Conservation (phyloP, 2,888 invertebrate genomes). For the Cylindroiulus punctatus region DNA sequence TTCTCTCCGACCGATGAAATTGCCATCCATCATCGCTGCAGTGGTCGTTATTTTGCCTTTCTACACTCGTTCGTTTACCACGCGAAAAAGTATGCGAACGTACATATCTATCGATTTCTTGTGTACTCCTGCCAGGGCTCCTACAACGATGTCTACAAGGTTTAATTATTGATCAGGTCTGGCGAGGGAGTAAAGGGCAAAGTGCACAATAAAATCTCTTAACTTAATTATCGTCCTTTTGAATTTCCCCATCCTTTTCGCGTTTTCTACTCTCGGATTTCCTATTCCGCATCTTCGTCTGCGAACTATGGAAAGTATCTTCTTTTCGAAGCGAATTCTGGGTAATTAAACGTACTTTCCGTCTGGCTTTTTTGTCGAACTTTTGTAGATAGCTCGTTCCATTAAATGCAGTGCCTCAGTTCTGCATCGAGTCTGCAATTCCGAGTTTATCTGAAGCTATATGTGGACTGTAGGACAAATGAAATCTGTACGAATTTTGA, state of each 20-base stretch:
- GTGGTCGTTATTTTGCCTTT: slow-evolving; percentile 12
- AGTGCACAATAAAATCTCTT: slow-evolving; percentile 13
- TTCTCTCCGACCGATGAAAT: slow-evolving; percentile 10
- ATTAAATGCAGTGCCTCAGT: too few species aligned
- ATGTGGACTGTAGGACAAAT: too few species aligned
- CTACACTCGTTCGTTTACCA: slow-evolving; percentile 9
- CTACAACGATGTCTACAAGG: background rate
- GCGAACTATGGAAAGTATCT: background rate
- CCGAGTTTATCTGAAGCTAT: too few species aligned
- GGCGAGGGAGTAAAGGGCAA: background rate
- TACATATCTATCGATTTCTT: slow-evolving; percentile 28
- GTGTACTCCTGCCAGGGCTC: background rate
- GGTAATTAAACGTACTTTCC: background rate
- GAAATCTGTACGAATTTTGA: too few species aligned
- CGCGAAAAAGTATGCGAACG: background rate
- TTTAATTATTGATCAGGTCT: slow-evolving; percentile 43
- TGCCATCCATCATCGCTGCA: background rate
- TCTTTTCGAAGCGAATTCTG: background rate
- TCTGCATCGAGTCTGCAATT: too few species aligned
- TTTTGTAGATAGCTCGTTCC: too few species aligned
- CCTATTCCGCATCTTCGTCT: background rate
- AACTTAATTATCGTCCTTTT: slow-evolving; percentile 20
- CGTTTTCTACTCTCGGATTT: too few species aligned
- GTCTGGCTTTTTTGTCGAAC: too few species aligned
- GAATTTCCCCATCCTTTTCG: background rate